phyloP scores from a whole-genome alignment of 2,113 vertebrate species.

The Embiotoca jacksoni region DNA sequence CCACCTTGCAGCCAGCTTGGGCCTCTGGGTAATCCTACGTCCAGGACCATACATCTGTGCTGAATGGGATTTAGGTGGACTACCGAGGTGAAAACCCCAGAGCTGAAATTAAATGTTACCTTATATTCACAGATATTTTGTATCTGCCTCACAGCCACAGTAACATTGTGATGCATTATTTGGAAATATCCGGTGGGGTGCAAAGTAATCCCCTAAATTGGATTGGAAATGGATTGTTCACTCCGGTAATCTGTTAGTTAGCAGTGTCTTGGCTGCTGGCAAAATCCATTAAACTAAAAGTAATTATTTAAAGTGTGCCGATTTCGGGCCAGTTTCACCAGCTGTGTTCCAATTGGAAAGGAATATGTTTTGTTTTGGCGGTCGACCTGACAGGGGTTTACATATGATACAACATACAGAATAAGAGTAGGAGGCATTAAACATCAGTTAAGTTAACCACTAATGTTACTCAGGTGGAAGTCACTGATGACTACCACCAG shows the following conservation, averaged over 20 bases:
- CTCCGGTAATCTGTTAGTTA: constrained; percentile 35
- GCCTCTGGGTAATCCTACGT: constrained; percentile 92
- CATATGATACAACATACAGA: neutral
- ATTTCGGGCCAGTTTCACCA: constrained; percentile 1
- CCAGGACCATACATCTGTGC: constrained; percentile 95
- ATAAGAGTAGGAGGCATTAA: neutral
- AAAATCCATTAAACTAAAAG: constrained; percentile 24
- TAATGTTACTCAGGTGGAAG: constrained; percentile 12
- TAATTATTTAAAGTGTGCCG: constrained; percentile 20
- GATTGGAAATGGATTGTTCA: constrained; percentile 33
- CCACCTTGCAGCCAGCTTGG: constrained; percentile 85
- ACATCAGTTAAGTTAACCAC: constrained; percentile 11
- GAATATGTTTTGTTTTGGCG: neutral
- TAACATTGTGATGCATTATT: neutral
- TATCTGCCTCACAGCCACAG: neutral
- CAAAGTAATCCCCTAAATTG: constrained; percentile 25
- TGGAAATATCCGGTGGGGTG: neutral
- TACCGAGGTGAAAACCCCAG: constrained; percentile 88
- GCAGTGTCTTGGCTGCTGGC: constrained; percentile 21
- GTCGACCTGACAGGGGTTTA: constrained; percentile 1
- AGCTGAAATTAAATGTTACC: neutral
- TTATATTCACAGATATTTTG: neutral
- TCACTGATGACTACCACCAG: constrained; percentile 12
- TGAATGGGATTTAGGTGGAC: constrained; percentile 91
- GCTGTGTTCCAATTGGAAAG: neutral